A percentile compares a stretch with the other conserved stretches of the same genome.
phyloP scores from a whole-genome alignment of 2,888 invertebrate genomes.

The Galeopsomyia nigrocyanea region DNA sequence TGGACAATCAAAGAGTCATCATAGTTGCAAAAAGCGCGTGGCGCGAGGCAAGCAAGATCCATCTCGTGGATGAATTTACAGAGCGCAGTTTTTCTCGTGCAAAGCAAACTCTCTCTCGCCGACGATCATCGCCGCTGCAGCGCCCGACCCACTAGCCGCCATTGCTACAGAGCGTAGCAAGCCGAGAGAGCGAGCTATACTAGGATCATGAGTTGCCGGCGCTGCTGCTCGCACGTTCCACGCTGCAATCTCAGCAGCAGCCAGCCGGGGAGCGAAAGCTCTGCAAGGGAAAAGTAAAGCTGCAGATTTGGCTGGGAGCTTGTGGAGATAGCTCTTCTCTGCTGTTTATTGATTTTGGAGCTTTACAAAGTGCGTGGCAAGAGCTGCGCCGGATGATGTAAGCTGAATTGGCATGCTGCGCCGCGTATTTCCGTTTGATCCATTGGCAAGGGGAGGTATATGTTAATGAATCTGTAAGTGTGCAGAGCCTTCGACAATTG shows the following conservation, averaged over 20 bases:
- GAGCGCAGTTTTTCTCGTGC: too few relatives aligned
- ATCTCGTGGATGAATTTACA: too few relatives aligned
- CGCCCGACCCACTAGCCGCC: slow-evolving; percentile 49
- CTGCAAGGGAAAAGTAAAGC: slow-evolving; percentile 3
- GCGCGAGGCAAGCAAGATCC: too few relatives aligned
- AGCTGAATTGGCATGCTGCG: too few relatives aligned
- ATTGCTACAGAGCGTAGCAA: slow-evolving; percentile 36
- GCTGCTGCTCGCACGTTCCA: neutral
- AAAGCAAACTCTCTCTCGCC: slow-evolving; percentile 31
- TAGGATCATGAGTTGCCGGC: slow-evolving; percentile 25
- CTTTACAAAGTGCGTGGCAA: neutral
- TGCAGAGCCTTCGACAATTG: too few relatives aligned
- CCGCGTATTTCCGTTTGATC: too few relatives aligned
- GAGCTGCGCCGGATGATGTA: too few relatives aligned
- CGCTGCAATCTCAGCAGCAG: neutral
- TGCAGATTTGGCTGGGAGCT: too few relatives aligned
- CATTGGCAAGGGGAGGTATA: too few relatives aligned
- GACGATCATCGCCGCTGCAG: slow-evolving; percentile 18
- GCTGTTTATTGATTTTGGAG: slow-evolving; percentile 26
- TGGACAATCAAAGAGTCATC: neutral
- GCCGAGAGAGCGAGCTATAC: slow-evolving; percentile 32
- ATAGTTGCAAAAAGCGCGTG: neutral
- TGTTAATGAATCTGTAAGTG: too few relatives aligned
- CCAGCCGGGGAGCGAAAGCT: neutral
- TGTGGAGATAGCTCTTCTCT: neutral